Evolutionary conservation across 2,113 vertebrate genomes (phyloP).

Genomic region (Morone chrysops): DNA sequence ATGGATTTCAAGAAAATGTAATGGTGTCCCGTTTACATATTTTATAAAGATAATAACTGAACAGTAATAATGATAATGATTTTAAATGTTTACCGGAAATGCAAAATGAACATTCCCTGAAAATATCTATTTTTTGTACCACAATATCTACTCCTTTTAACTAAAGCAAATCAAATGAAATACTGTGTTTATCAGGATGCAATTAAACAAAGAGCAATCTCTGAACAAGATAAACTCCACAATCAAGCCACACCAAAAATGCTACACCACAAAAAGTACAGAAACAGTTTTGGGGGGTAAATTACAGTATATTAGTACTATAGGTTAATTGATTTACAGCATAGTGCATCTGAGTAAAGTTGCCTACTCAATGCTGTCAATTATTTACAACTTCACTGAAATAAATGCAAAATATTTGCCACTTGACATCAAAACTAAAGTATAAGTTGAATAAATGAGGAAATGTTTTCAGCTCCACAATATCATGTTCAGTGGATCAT

Average conservation of each 20-base stretch:
- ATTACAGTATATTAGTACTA: neutral
- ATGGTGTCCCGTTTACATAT: neutral
- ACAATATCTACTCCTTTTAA: neutral
- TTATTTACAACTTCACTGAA: neutral
- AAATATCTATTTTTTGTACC: too few relatives aligned
- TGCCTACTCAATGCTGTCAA: neutral
- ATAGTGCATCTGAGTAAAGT: neutral
- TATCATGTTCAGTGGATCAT: neutral
- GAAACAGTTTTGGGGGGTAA: neutral
- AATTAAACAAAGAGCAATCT: neutral
- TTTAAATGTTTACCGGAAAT: neutral
- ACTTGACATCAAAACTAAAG: neutral
- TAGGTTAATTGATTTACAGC: neutral
- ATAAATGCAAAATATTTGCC: neutral
- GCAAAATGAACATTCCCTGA: neutral
- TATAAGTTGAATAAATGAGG: neutral
- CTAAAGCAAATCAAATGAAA: neutral
- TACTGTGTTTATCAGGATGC: neutral
- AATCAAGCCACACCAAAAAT: neutral
- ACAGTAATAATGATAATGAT: neutral
- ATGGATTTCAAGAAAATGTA: too few relatives aligned
- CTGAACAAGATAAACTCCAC: neutral
- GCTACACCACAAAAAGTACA: too few relatives aligned
- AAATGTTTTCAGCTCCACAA: neutral
- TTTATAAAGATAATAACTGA: neutral